Evolutionary conservation across 1,140 invertebrate species (phyloP).

Genomic region (Trissolcus basalis): DNA sequence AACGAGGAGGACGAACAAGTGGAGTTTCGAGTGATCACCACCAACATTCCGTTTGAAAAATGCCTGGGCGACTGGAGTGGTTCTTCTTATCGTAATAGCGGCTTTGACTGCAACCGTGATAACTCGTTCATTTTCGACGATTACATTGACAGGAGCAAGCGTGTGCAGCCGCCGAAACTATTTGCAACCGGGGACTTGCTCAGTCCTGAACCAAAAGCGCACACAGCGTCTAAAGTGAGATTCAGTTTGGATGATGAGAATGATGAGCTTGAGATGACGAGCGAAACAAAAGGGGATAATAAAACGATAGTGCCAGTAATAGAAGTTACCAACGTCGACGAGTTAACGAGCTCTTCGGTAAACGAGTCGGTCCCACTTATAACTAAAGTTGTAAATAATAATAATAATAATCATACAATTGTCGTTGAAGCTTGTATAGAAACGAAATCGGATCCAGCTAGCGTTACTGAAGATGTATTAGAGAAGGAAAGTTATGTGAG

Average conservation of each 20-base stretch:
- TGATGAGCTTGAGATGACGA: constrained; percentile 1
- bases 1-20: constrained; percentile 54
- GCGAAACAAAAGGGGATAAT: constrained; percentile 1
- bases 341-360: constrained; percentile 17
- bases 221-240: constrained; percentile 62
- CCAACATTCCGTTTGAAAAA: constrained; percentile 69
- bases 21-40: constrained; percentile 70
- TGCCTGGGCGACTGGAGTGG: constrained; percentile 60
- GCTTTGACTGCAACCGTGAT: constrained; percentile 7
- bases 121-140: constrained; percentile 67
- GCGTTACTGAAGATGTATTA: neutral
- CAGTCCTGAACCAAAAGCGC: constrained; percentile 13
- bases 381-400: neutral
- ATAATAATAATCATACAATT: constrained; percentile 7
- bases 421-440: constrained; percentile 42
- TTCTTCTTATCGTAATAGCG: constrained; percentile 26
- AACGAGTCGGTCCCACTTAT: constrained; percentile 35
- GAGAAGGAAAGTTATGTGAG: constrained; percentile 11
- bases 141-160: constrained; percentile 61
- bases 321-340: constrained; percentile 22
- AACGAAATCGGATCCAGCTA: neutral
- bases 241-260: constrained; percentile 67
- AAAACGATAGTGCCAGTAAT: constrained; percentile 15
- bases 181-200: constrained; percentile 34
- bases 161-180: constrained; percentile 21